Evolutionary conservation across 2,888 invertebrate genomes (phyloP), one percentile per base, ranked within the genome.

Genomic region (Leucophora obtusa): DNA sequence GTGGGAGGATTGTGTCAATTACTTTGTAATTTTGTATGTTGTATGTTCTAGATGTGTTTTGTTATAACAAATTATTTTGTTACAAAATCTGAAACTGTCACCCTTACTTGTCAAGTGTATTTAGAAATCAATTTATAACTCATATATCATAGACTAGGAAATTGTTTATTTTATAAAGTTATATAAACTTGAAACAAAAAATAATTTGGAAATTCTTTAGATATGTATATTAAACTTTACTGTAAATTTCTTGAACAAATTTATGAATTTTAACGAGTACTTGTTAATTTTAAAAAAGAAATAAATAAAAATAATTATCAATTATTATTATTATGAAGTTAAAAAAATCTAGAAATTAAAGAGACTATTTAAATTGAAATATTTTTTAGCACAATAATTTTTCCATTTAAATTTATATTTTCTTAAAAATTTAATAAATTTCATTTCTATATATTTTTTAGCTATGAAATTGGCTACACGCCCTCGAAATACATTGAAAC

Each of bases 401-500:
- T 38, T 38, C 38, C 11, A 6, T 11, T 11, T 38, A 11, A 38
- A 38, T 38, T 38, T 38, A 2, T 11, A 11, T 38, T 38, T 10
- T 11, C 14, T 60, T 35, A 17, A 8, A 15, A 65, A 50, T 62
- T 28, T 24, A 43, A 43, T 59, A 24, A 53, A 38, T 28, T 28
- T 63, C 14, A 24, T 14, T 43, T 14, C 14, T 47, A 11, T 17
- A 60, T 68, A 15, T 54, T 53, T 72, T 83, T 56, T 83, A 90
- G 90, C 82, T 90, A 90, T 79, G 90, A 89, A 87, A 88, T 91
- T 65, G 88, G 86, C 87, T 91, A 86, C 89, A 95, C 96, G 86
- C 95, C 96, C 65, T 97, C 97, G 89, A 97, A 97, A 89, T 97
- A 97, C 91, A 96, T 97, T 86, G 96, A 97, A 90, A 97, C 97